Percentiles rank a stretch among this genome's conserved stretches.
Evolutionary conservation across 2,113 vertebrate species (phyloP).

Genomic region (Bettongia penicillata): DNA sequence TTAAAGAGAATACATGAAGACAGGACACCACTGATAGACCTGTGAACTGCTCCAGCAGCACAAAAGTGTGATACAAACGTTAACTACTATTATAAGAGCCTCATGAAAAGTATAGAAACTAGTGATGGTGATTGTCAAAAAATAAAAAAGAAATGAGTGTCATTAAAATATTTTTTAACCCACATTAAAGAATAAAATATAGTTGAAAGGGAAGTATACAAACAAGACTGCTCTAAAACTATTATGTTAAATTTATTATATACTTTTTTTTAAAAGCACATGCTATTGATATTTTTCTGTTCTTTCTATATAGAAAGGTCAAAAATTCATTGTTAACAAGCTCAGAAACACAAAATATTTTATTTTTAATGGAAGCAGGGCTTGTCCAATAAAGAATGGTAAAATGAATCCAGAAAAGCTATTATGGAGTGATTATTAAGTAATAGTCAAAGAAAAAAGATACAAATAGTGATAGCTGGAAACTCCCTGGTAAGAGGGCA

Average conservation of each 20-base stretch:
- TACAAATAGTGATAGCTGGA: too few species aligned
- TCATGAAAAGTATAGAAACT: background rate
- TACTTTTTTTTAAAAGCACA: background rate
- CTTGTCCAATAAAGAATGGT: too few species aligned
- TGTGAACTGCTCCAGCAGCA: background rate
- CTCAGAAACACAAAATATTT: background rate
- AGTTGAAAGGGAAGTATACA: too few species aligned
- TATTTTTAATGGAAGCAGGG: too few species aligned
- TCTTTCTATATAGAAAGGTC: background rate
- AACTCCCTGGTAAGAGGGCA: too few species aligned
- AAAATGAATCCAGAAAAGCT: too few species aligned
- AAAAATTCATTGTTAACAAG: background rate
- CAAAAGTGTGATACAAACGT: background rate
- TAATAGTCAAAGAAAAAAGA: too few species aligned
- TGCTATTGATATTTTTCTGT: background rate
- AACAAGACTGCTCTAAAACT: too few species aligned
- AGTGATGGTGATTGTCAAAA: background rate
- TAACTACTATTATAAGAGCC: too few species aligned
- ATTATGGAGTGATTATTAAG: too few species aligned
- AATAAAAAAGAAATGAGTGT: background rate
- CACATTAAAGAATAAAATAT: too few species aligned
- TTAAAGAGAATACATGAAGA: background rate
- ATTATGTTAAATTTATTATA: too few species aligned
- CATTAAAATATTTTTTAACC: background rate
- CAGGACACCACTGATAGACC: background rate